A percentile compares a stretch with the other conserved stretches of the same genome.
Evolutionary conservation across 2,888 invertebrate species (phyloP).

Genomic region (Aleiodes testaceus): DNA sequence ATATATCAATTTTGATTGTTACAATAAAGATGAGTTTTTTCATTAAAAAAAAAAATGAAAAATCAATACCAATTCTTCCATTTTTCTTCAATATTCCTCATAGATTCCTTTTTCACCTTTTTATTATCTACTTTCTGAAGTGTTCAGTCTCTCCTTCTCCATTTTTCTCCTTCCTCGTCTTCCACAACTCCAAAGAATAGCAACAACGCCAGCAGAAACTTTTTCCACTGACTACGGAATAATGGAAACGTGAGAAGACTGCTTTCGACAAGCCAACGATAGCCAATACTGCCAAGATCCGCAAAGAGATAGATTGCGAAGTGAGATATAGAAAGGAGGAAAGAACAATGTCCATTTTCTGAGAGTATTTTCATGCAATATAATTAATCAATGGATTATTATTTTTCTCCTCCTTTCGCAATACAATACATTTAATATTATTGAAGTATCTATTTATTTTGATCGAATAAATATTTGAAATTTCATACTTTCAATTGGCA

Average conservation of each 20-base stretch:
- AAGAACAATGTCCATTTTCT: conserved; percentile 23
- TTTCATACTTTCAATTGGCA: not conserved
- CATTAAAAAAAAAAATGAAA: not conserved
- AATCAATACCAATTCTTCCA: not conserved
- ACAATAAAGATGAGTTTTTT: too few relatives aligned
- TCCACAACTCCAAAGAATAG: not conserved
- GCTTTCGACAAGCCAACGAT: conserved; percentile 39
- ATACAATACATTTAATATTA: not conserved
- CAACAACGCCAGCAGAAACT: conserved; percentile 39
- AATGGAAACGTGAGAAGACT: conserved; percentile 59
- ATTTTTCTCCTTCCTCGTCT: conserved; percentile 16
- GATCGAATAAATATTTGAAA: conserved; percentile 1
- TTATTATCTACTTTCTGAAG: not conserved
- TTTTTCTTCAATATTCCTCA: not conserved
- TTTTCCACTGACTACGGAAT: conserved; percentile 54
- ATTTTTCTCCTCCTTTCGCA: not conserved
- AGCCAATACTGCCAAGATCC: conserved; percentile 28
- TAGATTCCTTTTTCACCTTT: not conserved
- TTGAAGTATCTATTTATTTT: too few relatives aligned
- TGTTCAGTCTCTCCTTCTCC: not conserved
- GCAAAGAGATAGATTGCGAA: conserved; percentile 27
- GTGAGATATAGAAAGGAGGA: conserved; percentile 1
- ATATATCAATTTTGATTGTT: not conserved
- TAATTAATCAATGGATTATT: conserved; percentile 27
- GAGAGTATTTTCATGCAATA: conserved; percentile 3